These are phyloP conservation scores for Scolopax rusticola DNA, from an alignment of 2,797 vertebrate genomes.

Conservation along the genomic window DNA sequence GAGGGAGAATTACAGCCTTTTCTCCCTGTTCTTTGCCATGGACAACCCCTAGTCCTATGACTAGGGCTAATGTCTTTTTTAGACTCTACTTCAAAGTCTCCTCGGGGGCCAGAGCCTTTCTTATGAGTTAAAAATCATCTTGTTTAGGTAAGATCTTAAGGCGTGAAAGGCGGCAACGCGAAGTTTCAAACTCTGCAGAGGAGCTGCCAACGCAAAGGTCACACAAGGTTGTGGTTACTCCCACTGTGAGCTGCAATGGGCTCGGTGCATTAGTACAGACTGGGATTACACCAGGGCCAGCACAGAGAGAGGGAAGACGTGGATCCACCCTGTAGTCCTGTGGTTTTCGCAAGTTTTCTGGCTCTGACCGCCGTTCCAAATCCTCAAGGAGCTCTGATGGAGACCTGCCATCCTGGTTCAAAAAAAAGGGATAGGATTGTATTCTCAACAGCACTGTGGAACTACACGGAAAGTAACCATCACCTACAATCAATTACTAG, in stretches of 20 bases:
- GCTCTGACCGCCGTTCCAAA: background rate
- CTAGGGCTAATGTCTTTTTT: background rate
- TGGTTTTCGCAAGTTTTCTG: conserved; percentile 7
- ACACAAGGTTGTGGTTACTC: conserved; percentile 35
- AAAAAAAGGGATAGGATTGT: background rate
- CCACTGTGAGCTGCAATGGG: background rate
- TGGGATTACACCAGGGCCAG: conserved; percentile 18
- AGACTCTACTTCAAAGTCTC: conserved; percentile 17
- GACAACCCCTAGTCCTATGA: background rate
- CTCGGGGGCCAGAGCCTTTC: background rate
- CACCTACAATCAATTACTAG: background rate
- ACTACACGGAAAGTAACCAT: background rate
- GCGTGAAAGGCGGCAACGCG: background rate
- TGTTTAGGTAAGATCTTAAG: background rate
- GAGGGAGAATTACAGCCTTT: conserved; percentile 9
- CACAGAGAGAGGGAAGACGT: background rate
- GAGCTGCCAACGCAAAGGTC: conserved; percentile 28
- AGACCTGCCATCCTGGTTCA: background rate
- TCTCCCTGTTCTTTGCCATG: conserved; percentile 2
- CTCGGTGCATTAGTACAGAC: background rate
- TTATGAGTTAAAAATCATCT: background rate
- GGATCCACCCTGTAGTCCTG: conserved; percentile 29
- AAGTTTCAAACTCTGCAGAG: background rate
- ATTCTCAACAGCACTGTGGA: background rate
- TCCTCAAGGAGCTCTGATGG: conserved; percentile 12